phyloP scores from a whole-genome alignment of 1,140 invertebrate genomes.

The Eciton burchellii region DNA sequence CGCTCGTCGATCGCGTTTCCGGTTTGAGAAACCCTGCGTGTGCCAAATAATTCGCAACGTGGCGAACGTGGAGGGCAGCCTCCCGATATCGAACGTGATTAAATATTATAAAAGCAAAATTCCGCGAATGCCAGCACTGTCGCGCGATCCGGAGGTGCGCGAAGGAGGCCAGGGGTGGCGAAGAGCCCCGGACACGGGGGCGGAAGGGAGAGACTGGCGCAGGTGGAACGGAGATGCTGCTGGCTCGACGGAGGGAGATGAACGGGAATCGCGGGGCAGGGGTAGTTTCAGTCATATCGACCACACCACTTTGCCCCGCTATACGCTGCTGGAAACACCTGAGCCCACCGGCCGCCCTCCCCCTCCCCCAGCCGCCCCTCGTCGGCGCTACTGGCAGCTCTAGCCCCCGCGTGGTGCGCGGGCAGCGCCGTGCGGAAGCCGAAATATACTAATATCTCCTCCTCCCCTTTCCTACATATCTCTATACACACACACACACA shows the following conservation, averaged over 20 bases:
- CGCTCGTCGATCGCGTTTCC: constrained; percentile 9
- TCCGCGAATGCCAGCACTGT: constrained; percentile 76
- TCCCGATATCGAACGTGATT: constrained; percentile 78
- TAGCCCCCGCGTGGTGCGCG: constrained; percentile 1
- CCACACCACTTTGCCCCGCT: constrained; percentile 79
- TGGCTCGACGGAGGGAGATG: constrained; percentile 64
- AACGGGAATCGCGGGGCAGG: constrained; percentile 63
- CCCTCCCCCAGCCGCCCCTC: constrained; percentile 16
- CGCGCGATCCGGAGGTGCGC: constrained; percentile 44
- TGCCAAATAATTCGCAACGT: constrained; percentile 68
- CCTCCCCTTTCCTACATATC: constrained; percentile 5
- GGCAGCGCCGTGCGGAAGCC: constrained; percentile 7
- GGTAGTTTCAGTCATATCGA: constrained; percentile 80
- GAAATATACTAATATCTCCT: constrained; percentile 62
- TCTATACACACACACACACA: neutral
- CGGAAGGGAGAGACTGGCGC: constrained; percentile 34
- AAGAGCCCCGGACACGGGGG: constrained; percentile 35
- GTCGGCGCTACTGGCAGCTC: constrained; percentile 25
- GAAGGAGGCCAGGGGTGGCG: constrained; percentile 17
- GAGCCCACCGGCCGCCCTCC: constrained; percentile 68
- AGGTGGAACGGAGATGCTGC: constrained; percentile 50
- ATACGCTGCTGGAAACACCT: constrained; percentile 73
- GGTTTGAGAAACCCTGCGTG: constrained; percentile 55
- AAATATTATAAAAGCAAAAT: constrained; percentile 81
- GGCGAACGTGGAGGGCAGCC: constrained; percentile 14